Evolutionary conservation across 2,888 invertebrate species (phyloP).

Genomic region (Zygothrica quintamaculata): DNA sequence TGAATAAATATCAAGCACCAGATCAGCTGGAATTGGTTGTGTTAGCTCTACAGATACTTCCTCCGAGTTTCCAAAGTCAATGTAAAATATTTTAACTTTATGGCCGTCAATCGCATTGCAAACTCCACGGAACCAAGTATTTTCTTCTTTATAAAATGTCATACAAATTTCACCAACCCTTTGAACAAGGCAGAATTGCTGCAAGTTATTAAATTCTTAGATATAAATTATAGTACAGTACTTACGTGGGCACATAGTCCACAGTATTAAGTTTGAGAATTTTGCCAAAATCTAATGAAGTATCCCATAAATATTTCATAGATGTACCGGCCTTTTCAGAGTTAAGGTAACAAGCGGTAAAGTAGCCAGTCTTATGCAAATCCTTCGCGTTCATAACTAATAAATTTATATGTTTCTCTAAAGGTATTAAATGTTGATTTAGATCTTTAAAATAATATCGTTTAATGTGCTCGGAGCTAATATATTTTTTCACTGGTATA

Average conservation of each 20-base stretch:
- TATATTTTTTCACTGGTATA: neutral
- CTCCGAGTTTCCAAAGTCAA: constrained; percentile 61
- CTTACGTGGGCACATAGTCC: constrained; percentile 56
- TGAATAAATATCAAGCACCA: constrained; percentile 21
- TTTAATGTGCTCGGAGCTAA: neutral
- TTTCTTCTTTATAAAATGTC: constrained; percentile 44
- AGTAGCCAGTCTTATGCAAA: constrained; percentile 33
- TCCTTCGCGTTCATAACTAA: constrained; percentile 20
- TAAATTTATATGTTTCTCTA: constrained; percentile 23
- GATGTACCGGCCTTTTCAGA: constrained; percentile 4
- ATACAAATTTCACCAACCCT: constrained; percentile 62
- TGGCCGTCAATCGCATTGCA: constrained; percentile 31
- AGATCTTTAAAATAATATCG: constrained; percentile 43
- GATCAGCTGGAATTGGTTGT: constrained; percentile 39
- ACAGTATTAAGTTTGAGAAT: too few species aligned
- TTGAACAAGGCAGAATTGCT: neutral
- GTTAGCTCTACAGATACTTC: constrained; percentile 26
- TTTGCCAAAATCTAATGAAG: too few species aligned
- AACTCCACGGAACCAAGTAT: constrained; percentile 61
- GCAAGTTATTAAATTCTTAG: neutral
- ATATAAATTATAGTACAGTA: neutral
- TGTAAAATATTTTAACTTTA: constrained; percentile 33
- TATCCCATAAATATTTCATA: too few species aligned
- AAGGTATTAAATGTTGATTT: constrained; percentile 28
- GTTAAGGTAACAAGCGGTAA: constrained; percentile 42